Evolutionary conservation across 2,113 vertebrate species (phyloP).

Genomic region (Oryctolagus cuniculus): mOryCun1.1 NC_091442.1:68115501-68116000

Average conservation of each 20-base stretch:
- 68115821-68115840: slow-evolving; percentile 29
- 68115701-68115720: slow-evolving; percentile 59
- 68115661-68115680: slow-evolving; percentile 41
- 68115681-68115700: slow-evolving; percentile 61
- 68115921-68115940: background rate
- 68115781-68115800: slow-evolving; percentile 39
- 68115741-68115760: slow-evolving; percentile 49
- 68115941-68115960: background rate
- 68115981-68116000: background rate
- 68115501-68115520: slow-evolving; percentile 49
- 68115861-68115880: background rate
- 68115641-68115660: slow-evolving; percentile 38
- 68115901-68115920: background rate
- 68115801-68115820: slow-evolving; percentile 42
- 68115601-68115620: slow-evolving; percentile 58
- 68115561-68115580: slow-evolving; percentile 58
- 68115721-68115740: slow-evolving; percentile 60
- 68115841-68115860: slow-evolving; percentile 50
- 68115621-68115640: slow-evolving; percentile 56
- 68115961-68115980: background rate
- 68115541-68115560: slow-evolving; percentile 59
- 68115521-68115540: slow-evolving; percentile 59
- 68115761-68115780: slow-evolving; percentile 53
- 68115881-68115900: background rate
- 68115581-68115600: slow-evolving; percentile 60